These are phyloP conservation scores for Bellardia pandia DNA, from an alignment of 2,888 invertebrate species.

Conservation along the genomic window DNA sequence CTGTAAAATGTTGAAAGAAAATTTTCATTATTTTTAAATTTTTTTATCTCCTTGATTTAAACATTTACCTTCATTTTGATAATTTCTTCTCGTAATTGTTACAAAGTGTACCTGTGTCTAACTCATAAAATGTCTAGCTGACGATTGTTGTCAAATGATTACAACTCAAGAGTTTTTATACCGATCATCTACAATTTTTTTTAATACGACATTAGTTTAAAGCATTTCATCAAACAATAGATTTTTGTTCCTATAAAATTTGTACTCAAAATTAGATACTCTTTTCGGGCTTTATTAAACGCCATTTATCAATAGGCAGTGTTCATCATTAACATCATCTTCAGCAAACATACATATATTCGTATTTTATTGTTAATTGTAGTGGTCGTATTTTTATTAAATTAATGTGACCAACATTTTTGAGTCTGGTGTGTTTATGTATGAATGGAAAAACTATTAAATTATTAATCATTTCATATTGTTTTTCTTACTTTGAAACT, in stretches of 20 bases:
- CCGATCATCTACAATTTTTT: conserved; percentile 9
- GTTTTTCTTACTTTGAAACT: no score
- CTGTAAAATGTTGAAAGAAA: conserved; percentile 43
- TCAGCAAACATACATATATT: background rate
- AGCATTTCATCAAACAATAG: conserved; percentile 20
- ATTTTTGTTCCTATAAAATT: conserved; percentile 49
- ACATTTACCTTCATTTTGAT: conserved; percentile 67
- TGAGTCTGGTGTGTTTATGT: background rate
- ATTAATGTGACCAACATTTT: conserved; percentile 42
- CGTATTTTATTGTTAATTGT: background rate
- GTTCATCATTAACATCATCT: background rate
- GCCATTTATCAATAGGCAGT: background rate
- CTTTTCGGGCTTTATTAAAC: background rate
- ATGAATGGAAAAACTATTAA: no score
- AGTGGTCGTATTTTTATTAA: background rate
- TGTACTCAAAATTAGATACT: conserved; percentile 9
- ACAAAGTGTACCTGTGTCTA: conserved; percentile 32
- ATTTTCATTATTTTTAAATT: background rate
- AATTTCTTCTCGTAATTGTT: conserved; percentile 30
- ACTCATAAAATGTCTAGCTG: conserved; percentile 27
- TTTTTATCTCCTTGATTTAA: background rate
- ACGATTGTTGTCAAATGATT: conserved; percentile 41
- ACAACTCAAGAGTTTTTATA: conserved; percentile 63
- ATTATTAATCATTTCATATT: no score
- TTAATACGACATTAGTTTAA: background rate